Base-by-base conservation (phyloP, 2,113 vertebrate species). In the Megalops atlanticus region DNA sequence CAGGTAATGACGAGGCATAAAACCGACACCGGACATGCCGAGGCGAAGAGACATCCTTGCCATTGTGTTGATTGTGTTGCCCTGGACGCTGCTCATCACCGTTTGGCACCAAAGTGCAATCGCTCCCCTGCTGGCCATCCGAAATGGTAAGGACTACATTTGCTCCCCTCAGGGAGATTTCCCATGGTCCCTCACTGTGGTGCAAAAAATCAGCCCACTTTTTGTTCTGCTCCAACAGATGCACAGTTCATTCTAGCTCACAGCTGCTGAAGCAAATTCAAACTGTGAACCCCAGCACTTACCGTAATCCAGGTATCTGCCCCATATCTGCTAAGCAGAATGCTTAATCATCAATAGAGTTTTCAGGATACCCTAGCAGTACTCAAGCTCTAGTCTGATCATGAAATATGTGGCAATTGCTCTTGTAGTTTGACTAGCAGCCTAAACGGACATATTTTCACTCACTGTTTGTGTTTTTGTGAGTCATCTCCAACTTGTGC, bases 1-100 rank as follows among this genome's bases (percentile, higher is more conserved):
- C 47, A n/a, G n/a, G n/a, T n/a, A n/a, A n/a, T n/a, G n/a, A 96
- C 93, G 95, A 97, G 95, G 95, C 95, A 94, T 93, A 96, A 95
- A 95, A 93, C 94, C 96, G 97, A 94, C 94, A 95, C 96, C 97
- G 96, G 97, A 99, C 96, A 99, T 99, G 98, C 96, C 96, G 96
- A 99, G 98, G 92, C 97, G 98, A 97, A 97, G 98, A 94, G 97
- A 98, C 95, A 96, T 99, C 95, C 97, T 99, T 89, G 97, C 97
- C 85, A 96, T 98, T 81, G 96, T 99, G 91, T 97, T 99, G 94
- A 99, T 99, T 77, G 97, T 99, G 91, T 96, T 99, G 91, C 98
- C 98, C 87, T 99, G 98, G 98, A 99, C 98, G 1, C 95, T 99
- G 77, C 97, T 99, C 86, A 98, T 99, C 96, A 99, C 98, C 68